Evolutionary conservation across 2,797 vertebrate genomes (phyloP), one percentile per base, ranked within the genome.

Genomic region (Siniperca scherzeri): DNA sequence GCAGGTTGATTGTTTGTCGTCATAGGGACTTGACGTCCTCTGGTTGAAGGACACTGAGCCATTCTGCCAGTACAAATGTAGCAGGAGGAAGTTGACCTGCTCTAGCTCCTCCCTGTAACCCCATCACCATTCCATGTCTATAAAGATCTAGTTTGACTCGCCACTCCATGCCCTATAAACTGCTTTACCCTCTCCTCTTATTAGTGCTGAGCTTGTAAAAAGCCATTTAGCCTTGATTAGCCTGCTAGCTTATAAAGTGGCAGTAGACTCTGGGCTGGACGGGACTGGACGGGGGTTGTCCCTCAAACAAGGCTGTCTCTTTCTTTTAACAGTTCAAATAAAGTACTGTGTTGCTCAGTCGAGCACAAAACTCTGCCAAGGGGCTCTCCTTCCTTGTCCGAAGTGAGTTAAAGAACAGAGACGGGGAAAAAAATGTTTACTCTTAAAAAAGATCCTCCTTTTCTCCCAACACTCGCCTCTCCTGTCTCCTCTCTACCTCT

Each of bases 151-250:
- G 70, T 76, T 61, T 57, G 87, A 87, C 78, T 85, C 70, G 57
- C 90, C 90, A 82, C 91, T 74, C 86, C 40, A 60, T 89, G 92
- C 81, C 90, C 85, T 90, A 92, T 96, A 96, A 96, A 96, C 71
- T 16, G 88, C 91, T 94, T 95, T 94, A 94, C 93, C 94, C 92
- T 94, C 94, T 93, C 92, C 91, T 91, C 91, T 95, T 96, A 96
- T 97, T 96, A 96, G 95, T 93, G 83, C 85, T 78, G 89, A 94
- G 95, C 96, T 96, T 96, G 96, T 98, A 97, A 97, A 97, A 97
- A 96, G 94, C 90, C 91, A 95, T 97, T 98, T 97, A 97, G 96
- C 92, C 92, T 96, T 97, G 96, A 97, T 97, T 97, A 97, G 96
- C 94, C 82, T 83, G 91, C 94, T 90, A 87, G 91, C 95, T 94